Conservation (phyloP, 64 coral and sea anemone genomes). For the Acropora yongei region DNA sequence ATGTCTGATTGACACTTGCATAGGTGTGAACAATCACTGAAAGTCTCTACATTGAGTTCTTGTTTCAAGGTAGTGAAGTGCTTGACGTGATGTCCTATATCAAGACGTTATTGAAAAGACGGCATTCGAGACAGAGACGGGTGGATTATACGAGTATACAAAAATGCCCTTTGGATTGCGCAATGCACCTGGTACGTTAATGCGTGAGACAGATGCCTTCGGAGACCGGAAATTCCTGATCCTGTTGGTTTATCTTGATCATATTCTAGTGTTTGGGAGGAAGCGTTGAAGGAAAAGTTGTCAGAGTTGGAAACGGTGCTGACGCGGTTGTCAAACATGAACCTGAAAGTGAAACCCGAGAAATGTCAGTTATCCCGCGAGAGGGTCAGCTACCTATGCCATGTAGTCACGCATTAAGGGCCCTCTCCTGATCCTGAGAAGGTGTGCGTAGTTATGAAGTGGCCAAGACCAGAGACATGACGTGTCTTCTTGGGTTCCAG, state of each 20-base stretch:
- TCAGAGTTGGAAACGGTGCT: conserved; percentile 44
- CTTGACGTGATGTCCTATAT: conserved; percentile 70
- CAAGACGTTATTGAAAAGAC: conserved; percentile 30
- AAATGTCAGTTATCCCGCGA: conserved; percentile 13
- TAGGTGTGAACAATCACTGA: conserved; percentile 70
- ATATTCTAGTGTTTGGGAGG: conserved; percentile 68
- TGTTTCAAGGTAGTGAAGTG: conserved; percentile 48
- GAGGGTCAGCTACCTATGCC: conserved; percentile 39
- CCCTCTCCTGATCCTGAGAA: conserved; percentile 51
- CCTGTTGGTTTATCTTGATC: conserved; percentile 50
- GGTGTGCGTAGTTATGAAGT: conserved; percentile 23
- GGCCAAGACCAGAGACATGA: conserved; percentile 37
- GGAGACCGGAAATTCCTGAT: conserved; percentile 49
- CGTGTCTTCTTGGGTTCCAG: conserved; percentile 29
- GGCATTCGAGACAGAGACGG: conserved; percentile 38
- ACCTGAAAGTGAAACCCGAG: background rate
- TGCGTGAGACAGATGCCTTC: conserved; percentile 33
- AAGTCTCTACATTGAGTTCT: conserved; percentile 54
- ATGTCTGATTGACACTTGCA: conserved; percentile 82
- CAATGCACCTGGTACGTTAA: conserved; percentile 57
- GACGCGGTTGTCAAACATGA: conserved; percentile 18
- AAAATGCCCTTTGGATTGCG: conserved; percentile 67
- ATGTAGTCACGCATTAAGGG: conserved; percentile 23
- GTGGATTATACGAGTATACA: background rate
- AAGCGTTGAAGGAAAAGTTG: conserved; percentile 37